Conservation (phyloP, 2,113 vertebrate genomes). For the Reinhardtius hippoglossoides region DNA sequence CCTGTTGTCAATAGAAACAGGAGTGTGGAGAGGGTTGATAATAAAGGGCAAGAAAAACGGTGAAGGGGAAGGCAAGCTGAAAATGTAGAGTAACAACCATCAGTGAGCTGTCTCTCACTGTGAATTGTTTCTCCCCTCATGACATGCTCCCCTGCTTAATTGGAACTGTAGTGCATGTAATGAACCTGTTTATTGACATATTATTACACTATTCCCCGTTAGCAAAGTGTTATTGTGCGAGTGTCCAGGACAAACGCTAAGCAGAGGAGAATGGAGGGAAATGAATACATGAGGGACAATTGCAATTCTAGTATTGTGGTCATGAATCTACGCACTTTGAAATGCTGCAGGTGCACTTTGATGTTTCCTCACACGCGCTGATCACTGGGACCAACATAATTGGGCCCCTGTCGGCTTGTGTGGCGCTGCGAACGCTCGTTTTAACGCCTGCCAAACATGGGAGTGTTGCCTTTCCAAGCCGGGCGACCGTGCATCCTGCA, state of each 20-base stretch:
- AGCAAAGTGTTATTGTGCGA: conserved; percentile 32
- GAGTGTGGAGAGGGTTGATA: conserved; percentile 31
- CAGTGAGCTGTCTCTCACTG: conserved; percentile 9
- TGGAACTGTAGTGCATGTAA: conserved; percentile 59
- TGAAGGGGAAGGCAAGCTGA: conserved; percentile 21
- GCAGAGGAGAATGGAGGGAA: conserved; percentile 18
- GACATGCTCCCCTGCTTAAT: conserved; percentile 47
- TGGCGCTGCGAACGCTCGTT: conserved; percentile 43
- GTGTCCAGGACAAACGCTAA: conserved; percentile 31
- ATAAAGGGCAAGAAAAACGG: conserved; percentile 48
- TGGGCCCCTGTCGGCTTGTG: conserved; percentile 50
- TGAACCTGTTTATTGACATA: conserved; percentile 63
- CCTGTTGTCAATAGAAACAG: conserved; percentile 62
- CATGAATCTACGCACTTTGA: conserved; percentile 31
- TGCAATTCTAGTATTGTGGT: not conserved
- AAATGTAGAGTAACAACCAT: not conserved
- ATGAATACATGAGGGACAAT: not conserved
- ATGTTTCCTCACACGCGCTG: conserved; percentile 48
- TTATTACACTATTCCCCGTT: conserved; percentile 53
- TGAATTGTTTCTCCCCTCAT: not conserved
- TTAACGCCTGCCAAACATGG: conserved; percentile 47
- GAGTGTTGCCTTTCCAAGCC: conserved; percentile 12
- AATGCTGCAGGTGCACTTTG: conserved; percentile 35
- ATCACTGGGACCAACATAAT: conserved; percentile 63
- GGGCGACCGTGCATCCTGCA: conserved; percentile 7